Percentiles rank a stretch among this genome's conserved stretches.
Conservation (phyloP, 37 sponge, comb jelly and placozoan genomes). For the Bolinopsis microptera region DNA sequence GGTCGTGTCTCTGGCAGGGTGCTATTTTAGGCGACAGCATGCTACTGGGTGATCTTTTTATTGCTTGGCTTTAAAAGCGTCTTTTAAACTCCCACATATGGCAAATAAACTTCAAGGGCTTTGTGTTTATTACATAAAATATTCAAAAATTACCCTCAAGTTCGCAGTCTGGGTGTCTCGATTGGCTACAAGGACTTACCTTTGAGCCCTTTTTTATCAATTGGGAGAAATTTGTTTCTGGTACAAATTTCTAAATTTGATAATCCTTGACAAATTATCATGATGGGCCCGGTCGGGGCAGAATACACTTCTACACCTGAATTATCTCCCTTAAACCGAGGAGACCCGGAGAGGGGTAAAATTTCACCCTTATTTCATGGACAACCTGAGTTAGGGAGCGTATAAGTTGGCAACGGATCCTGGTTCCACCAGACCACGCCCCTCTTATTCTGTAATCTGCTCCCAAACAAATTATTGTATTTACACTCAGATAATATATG, state of each 20-base stretch:
- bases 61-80: neutral
- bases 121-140: neutral
- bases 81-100: neutral
- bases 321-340: neutral
- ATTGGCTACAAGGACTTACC: neutral
- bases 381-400: neutral
- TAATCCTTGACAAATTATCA: neutral
- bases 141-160: conserved; percentile 24
- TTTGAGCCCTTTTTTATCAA: conserved; percentile 26
- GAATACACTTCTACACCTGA: neutral
- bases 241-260: neutral
- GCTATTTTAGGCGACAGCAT: neutral
- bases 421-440: neutral
- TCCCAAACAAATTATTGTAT: too few relatives aligned
- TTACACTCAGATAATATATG: too few relatives aligned
- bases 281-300: neutral
- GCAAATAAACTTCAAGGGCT: neutral
- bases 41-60: neutral
- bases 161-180: conserved; percentile 16
- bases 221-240: neutral
- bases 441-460: too few relatives aligned
- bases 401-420: neutral
- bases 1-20: too few relatives aligned
- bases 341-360: neutral
- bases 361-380: neutral